These are phyloP conservation scores for Hylomyscus alleni DNA, from an alignment of 2,797 vertebrate genomes.

Conservation along the genomic window DNA sequence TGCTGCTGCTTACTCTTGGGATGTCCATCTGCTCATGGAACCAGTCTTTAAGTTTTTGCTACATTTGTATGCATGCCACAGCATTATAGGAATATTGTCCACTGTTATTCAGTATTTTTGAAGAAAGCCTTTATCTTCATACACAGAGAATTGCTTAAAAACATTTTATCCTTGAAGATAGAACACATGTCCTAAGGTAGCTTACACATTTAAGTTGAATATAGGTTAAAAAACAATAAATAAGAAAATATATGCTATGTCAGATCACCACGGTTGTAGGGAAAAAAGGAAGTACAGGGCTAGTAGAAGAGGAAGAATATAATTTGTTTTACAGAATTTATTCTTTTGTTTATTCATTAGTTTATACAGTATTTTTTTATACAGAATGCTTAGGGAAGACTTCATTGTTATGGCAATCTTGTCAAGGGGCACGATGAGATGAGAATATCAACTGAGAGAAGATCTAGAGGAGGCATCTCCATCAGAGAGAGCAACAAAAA, in stretches of 20 bases:
- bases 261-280: neutral
- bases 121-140: neutral
- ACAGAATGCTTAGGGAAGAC: too few relatives aligned
- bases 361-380: neutral
- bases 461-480: too few relatives aligned
- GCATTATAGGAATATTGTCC: neutral
- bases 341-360: neutral
- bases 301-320: too few relatives aligned
- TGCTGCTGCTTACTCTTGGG: neutral
- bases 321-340: neutral
- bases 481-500: neutral
- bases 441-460: neutral
- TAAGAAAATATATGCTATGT: neutral
- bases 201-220: neutral
- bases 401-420: neutral
- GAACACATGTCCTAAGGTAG: neutral
- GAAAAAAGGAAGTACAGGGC: neutral
- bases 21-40: neutral
- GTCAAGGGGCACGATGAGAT: neutral
- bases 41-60: neutral
- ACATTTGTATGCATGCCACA: neutral
- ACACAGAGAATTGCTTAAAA: slow-evolving; percentile 36
- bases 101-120: neutral
- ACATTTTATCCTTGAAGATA: slow-evolving; percentile 34
- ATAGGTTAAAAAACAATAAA: neutral